Evolutionary conservation across 2,113 vertebrate genomes (phyloP), one percentile per base, ranked within the genome.

Genomic region (Petrocephalus zakoni): DNA sequence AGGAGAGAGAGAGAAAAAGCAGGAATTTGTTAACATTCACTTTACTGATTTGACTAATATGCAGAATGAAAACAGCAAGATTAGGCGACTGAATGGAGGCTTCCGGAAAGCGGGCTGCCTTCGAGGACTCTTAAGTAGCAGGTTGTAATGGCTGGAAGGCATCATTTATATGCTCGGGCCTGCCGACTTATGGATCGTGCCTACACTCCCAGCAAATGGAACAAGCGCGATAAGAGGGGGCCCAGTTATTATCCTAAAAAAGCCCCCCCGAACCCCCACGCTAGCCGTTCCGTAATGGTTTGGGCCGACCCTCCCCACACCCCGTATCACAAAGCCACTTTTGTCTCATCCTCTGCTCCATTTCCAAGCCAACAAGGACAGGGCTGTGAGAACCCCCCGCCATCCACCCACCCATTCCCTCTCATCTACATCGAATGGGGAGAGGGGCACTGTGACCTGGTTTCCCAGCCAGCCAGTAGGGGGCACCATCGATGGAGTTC

Each of bases 301-400:
- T 72, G 0, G 4, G 46, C 22, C 8, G 13, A 46, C 4, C n/a
- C 49, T n/a, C 13, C 25, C 51, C 84, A 2, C 11, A 15, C 19
- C 42, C 42, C 6, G 2, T 7, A 8, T 42, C 86, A 29, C 61
- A 87, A 87, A 87, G 42, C 5, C 46, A 42, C 15, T 6, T 22
- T 8, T 34, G 47, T 89, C 82, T 2, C 34, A 55, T 19, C 4
- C 87, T 89, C 87, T 21, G 75, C 72, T 87, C 86, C 88, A 90
- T 91, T 89, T 91, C 88, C 83, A 91, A 90, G 56, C 86, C 90
- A 90, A 58, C 90, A 93, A 94, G 91, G 93, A 93, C 92, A 92
- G 1, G 55, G 90, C 61, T 83, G 85, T 91, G 92, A 94, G 93
- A 91, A n/a, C 87, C 90, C 90, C 88, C 90, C n/a, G n/a, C n/a